Conservation (phyloP, 1,140 invertebrate species). For the Euglossa dilemma region DNA sequence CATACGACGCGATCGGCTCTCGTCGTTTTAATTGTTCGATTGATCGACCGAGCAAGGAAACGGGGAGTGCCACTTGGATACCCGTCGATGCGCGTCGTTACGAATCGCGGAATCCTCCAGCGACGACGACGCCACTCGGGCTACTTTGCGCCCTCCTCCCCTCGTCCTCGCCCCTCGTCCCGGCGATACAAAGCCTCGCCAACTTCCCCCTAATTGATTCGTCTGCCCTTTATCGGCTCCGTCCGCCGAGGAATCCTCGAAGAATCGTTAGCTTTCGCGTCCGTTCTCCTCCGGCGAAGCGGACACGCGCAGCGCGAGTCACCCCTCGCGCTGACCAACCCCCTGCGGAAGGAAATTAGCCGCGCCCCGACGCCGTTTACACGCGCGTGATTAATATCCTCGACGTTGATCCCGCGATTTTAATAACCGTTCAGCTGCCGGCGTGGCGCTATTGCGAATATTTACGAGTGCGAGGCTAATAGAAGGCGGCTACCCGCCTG, state of each 20-base stretch:
- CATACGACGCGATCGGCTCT: background rate
- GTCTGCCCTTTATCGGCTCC: background rate
- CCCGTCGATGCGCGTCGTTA: background rate
- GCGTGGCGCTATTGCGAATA: conserved; percentile 28
- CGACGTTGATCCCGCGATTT: conserved; percentile 64
- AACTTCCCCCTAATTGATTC: conserved; percentile 39
- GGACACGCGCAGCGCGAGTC: background rate
- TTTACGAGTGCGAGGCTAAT: conserved; percentile 48
- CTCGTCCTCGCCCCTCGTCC: background rate
- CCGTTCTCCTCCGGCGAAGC: background rate
- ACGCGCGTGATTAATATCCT: conserved; percentile 72
- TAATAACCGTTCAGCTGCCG: conserved; percentile 63
- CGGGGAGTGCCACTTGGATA: background rate
- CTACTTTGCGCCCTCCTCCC: conserved; percentile 8
- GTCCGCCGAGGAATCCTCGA: conserved; percentile 15
- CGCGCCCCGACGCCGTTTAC: conserved; percentile 52
- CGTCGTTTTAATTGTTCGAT: conserved; percentile 17
- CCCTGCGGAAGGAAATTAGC: conserved; percentile 61
- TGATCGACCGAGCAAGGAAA: background rate
- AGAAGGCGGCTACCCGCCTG: background rate
- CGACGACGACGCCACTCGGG: background rate
- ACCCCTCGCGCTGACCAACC: conserved; percentile 23
- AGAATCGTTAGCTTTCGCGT: conserved; percentile 10
- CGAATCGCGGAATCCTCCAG: background rate
- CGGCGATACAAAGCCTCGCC: conserved; percentile 6